Conservation (phyloP, 2,888 invertebrate genomes). For the Noctua janthina region DNA sequence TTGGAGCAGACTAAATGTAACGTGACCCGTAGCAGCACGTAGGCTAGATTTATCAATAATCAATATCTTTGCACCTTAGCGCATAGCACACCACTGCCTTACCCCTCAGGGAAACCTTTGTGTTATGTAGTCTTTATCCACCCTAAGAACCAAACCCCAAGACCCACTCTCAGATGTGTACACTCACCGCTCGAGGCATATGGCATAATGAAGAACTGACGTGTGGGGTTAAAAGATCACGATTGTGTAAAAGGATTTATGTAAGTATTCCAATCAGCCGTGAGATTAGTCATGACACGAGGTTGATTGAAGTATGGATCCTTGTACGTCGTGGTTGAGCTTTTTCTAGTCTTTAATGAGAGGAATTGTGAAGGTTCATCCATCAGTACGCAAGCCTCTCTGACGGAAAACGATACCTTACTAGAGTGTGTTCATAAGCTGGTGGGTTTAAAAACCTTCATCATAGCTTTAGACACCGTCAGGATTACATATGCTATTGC, state of each 20-base stretch:
- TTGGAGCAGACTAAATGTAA: neutral
- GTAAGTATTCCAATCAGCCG: slow-evolving; percentile 59
- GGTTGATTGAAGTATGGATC: slow-evolving; percentile 49
- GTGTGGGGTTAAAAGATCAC: slow-evolving; percentile 60
- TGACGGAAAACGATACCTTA: neutral
- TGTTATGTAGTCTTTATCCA: neutral
- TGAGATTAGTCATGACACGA: slow-evolving; percentile 49
- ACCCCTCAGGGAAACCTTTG: neutral
- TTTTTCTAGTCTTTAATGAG: slow-evolving; percentile 15
- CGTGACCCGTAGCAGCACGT: too few species aligned
- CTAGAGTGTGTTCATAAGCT: too few species aligned
- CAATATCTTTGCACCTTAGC: neutral
- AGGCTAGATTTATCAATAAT: neutral
- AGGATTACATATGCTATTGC: too few species aligned
- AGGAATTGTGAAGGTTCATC: neutral
- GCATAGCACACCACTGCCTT: neutral
- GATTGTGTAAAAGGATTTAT: slow-evolving; percentile 64
- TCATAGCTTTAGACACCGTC: too few species aligned
- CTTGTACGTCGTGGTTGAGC: slow-evolving; percentile 19
- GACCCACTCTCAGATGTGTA: neutral
- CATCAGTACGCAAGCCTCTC: neutral
- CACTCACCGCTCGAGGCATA: slow-evolving; percentile 53
- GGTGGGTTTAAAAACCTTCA: too few species aligned
- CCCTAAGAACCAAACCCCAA: slow-evolving; percentile 7
- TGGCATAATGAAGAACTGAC: slow-evolving; percentile 55